Evolutionary conservation across 2,797 vertebrate genomes (phyloP), one percentile per base, ranked within the genome.

Genomic region (Diglossa cyanea): DNA sequence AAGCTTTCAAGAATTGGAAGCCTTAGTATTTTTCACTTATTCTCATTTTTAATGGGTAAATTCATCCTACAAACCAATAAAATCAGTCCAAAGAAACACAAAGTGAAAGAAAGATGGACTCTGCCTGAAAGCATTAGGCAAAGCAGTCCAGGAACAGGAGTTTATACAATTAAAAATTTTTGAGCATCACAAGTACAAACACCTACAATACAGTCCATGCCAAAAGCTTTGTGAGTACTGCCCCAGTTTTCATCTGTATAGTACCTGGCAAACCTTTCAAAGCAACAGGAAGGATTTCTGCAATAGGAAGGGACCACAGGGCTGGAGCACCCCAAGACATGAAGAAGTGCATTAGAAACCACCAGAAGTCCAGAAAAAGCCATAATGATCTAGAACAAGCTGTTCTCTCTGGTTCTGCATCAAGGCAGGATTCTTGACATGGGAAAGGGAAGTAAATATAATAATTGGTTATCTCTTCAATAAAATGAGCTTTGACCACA

Each of bases 381-480:
- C 30, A 7, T 23, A 63, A 40, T 1, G 1, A 53, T 30, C 30
- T 79, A 75, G 62, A 81, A 60, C 0, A 0, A 3, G 1, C 19
- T 65, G 3, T 42, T 77, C 67, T 45, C 53, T 47, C 23, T 37
- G 13, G 30, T n/a, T 48, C 54, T 93, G 28, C 19, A 33, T 21
- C 2, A 7, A 19, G 26, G 11, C 25, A 83, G 53, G 39, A 76
- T 54, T 47, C 35, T 63, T 65, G 47, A 11, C 23, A n/a, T 10
- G 6, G 11, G 16, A 70, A 80, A 47, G 12, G 30, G 7, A 90
- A 93, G 61, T 16, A 77, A 66, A 61, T 33, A 24, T 17, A 66
- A 31, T 23, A 37, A 44, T n/a, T 78, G 10, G 14, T 45, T 40
- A 25, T 15, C 30, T 75, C 42, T 79, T 72, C 42, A 65, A 10